These are phyloP conservation scores for Pollachius pollachius DNA, from an alignment of 2,113 vertebrate genomes.

Conservation along the genomic window DNA sequence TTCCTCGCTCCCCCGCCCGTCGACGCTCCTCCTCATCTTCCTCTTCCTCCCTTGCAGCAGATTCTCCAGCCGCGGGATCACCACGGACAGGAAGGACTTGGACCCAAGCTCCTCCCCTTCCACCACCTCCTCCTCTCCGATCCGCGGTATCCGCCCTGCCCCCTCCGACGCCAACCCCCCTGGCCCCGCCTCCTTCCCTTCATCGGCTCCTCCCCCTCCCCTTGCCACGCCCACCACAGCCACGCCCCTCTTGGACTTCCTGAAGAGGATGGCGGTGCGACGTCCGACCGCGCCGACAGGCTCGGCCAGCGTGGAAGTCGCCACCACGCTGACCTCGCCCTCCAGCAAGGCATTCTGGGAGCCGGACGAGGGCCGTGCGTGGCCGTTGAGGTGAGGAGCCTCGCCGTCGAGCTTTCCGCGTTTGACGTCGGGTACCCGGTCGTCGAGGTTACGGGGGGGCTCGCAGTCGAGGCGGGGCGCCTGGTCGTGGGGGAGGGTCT, in stretches of 20 bases:
- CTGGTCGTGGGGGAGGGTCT: neutral
- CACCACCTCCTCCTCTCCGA: constrained; percentile 76
- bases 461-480: too few species aligned
- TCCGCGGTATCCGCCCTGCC: neutral
- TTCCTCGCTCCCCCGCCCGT: constrained; percentile 73
- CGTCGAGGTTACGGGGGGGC: too few species aligned
- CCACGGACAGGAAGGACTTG: constrained; percentile 98
- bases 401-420: too few species aligned
- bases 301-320: constrained; percentile 85
- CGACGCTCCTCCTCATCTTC: constrained; percentile 83
- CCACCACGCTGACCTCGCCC: constrained; percentile 83
- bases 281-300: constrained; percentile 85
- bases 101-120: constrained; percentile 87
- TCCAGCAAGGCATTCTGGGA: constrained; percentile 80
- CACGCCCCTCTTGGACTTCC: constrained; percentile 89
- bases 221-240: constrained; percentile 68
- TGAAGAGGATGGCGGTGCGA: constrained; percentile 90
- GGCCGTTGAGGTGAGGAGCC: too few species aligned
- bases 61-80: constrained; percentile 96
- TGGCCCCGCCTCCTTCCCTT: neutral
- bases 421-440: too few species aligned
- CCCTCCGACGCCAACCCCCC: neutral
- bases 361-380: constrained; percentile 72
- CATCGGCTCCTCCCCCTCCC: fast-evolving
- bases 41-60: constrained; percentile 96